Evolutionary conservation across 1,140 invertebrate species (phyloP).

Genomic region (Diuraphis noxia): DNA sequence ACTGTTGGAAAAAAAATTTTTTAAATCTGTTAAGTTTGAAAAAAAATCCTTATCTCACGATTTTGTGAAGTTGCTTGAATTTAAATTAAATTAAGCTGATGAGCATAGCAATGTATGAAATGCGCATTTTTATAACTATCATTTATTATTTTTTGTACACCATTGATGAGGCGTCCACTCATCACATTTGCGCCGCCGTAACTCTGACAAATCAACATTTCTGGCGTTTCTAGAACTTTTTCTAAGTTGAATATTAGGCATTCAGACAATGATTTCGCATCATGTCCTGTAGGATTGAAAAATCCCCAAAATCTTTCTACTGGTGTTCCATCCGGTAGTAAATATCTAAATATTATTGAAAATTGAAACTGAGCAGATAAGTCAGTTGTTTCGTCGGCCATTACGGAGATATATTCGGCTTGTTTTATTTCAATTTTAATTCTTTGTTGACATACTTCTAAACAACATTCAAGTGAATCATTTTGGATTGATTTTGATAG

Average conservation of each 20-base stretch:
- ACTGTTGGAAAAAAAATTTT: neutral
- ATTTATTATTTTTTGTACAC: conserved; percentile 34
- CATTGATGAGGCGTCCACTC: conserved; percentile 27
- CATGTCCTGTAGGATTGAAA: conserved; percentile 13
- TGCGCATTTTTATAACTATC: neutral
- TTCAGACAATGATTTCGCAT: conserved; percentile 59
- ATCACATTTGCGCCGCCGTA: conserved; percentile 52
- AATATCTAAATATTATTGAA: neutral
- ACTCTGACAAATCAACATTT: conserved; percentile 54
- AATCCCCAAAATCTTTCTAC: neutral
- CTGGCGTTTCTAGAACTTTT: conserved; percentile 54
- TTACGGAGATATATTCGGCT: neutral
- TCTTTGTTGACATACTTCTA: neutral
- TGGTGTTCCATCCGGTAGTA: neutral
- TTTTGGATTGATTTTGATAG: neutral
- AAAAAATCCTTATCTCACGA: neutral
- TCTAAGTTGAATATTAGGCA: conserved; percentile 57
- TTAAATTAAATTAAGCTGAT: neutral
- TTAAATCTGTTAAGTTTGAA: no score
- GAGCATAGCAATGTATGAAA: neutral
- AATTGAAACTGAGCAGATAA: neutral
- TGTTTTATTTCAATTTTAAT: neutral
- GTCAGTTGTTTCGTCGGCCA: neutral
- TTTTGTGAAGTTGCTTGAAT: neutral
- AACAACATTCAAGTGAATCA: neutral